Evolutionary conservation across 2,113 vertebrate genomes (phyloP).

Genomic region (Platysteira castanea): DNA sequence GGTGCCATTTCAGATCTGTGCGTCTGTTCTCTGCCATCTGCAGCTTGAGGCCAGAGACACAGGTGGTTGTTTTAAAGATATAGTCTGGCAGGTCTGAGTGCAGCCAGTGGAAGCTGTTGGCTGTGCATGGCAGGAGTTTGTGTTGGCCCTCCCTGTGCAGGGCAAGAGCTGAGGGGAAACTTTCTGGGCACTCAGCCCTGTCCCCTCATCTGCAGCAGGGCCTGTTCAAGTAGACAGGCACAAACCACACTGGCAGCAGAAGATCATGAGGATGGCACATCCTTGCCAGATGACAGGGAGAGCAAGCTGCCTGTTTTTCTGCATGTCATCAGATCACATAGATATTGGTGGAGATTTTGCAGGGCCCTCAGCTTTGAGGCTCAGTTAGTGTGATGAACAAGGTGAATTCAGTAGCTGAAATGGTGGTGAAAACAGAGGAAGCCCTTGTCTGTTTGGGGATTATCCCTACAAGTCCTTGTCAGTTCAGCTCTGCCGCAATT

Average conservation of each 20-base stretch:
- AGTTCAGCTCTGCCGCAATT: neutral
- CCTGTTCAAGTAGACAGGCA: neutral
- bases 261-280: neutral
- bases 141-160: neutral
- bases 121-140: rapidly evolving
- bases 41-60: neutral
- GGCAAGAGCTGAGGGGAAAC: neutral
- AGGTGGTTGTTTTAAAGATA: neutral
- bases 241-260: neutral
- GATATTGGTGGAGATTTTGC: neutral
- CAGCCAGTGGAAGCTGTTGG: neutral
- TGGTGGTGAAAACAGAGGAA: neutral
- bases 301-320: neutral
- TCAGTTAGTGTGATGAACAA: neutral
- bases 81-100: neutral
- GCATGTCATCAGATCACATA: neutral
- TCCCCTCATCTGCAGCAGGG: neutral
- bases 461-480: neutral
- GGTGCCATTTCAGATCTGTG: neutral
- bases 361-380: neutral
- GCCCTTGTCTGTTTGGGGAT: neutral
- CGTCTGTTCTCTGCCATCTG: neutral
- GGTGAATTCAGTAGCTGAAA: neutral
- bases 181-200: neutral
- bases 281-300: neutral